These are phyloP conservation scores for Catajapyx aquilonaris DNA, from an alignment of 1,140 invertebrate genomes.

Conservation along the genomic window DNA sequence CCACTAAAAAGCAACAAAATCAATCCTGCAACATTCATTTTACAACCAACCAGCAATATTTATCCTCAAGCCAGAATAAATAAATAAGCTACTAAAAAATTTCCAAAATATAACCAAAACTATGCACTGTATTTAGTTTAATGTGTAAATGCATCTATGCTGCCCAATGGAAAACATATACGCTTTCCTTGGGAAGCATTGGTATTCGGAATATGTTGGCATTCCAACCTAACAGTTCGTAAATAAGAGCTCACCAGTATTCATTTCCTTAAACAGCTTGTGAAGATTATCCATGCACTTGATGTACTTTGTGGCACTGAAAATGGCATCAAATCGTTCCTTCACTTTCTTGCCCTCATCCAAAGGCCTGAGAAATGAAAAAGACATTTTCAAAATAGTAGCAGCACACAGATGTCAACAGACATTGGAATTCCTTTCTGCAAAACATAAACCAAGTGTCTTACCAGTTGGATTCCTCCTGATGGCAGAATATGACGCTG, in stretches of 20 bases:
- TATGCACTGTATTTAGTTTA: too few species aligned
- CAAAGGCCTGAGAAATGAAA: conserved; percentile 41
- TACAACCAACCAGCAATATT: too few species aligned
- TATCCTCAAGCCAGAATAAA: too few species aligned
- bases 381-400: conserved; percentile 1
- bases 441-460: conserved; percentile 1
- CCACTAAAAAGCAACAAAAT: too few species aligned
- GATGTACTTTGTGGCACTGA: conserved; percentile 82
- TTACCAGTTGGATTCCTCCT: conserved; percentile 87
- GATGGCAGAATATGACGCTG: conserved; percentile 96
- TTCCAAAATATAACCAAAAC: too few species aligned
- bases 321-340: conserved; percentile 93
- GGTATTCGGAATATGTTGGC: too few species aligned
- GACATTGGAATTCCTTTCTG: background rate
- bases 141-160: conserved; percentile 16
- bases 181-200: conserved; percentile 10
- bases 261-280: conserved; percentile 43
- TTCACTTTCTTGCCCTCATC: conserved; percentile 87
- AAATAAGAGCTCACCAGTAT: too few species aligned
- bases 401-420: conserved; percentile 4
- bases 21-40: too few species aligned
- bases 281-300: conserved; percentile 69
- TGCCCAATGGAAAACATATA: conserved; percentile 11
- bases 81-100: too few species aligned
- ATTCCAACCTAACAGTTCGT: too few species aligned